Evolutionary conservation across 2,797 vertebrate genomes (phyloP).

Genomic region (Pogoniulus pusillus): DNA sequence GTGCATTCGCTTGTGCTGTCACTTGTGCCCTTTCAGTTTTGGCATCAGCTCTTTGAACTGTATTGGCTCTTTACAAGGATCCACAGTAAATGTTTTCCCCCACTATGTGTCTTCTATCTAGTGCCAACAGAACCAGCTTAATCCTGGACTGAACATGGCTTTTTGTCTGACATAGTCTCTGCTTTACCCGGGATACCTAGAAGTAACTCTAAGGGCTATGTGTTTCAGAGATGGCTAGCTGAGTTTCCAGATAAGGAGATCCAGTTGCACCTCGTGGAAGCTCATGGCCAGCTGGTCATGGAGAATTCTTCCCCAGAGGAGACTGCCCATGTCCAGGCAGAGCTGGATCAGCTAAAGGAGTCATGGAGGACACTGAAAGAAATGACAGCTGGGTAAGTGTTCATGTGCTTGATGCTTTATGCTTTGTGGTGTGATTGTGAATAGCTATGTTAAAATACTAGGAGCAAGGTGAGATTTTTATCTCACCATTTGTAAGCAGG

Average conservation of each 20-base stretch:
- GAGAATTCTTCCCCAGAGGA: slow-evolving; percentile 85
- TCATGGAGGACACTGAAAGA: slow-evolving; percentile 72
- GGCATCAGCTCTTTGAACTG: not conserved
- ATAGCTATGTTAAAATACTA: not conserved
- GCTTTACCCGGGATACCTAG: slow-evolving; percentile 16
- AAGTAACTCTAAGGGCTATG: slow-evolving; percentile 54
- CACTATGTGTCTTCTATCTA: slow-evolving; percentile 28
- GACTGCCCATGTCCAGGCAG: slow-evolving; percentile 74
- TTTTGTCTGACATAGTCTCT: slow-evolving; percentile 37
- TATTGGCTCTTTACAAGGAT: not conserved
- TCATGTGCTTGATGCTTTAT: not conserved
- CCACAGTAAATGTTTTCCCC: not conserved
- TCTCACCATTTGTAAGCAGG: not conserved
- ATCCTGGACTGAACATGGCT: slow-evolving; percentile 16
- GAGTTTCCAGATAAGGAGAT: slow-evolving; percentile 90
- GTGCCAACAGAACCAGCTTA: slow-evolving; percentile 37
- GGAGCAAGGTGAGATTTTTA: not conserved
- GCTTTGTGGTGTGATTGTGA: not conserved
- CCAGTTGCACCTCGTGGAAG: slow-evolving; percentile 82
- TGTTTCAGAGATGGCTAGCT: slow-evolving; percentile 80
- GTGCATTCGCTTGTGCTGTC: too few relatives aligned
- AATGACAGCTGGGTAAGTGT: slow-evolving; percentile 60
- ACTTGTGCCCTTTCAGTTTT: not conserved
- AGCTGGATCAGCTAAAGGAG: slow-evolving; percentile 80
- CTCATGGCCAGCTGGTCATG: slow-evolving; percentile 79